phyloP scores from a whole-genome alignment of 2,113 vertebrate genomes.

The Dasyornis broadbenti region DNA sequence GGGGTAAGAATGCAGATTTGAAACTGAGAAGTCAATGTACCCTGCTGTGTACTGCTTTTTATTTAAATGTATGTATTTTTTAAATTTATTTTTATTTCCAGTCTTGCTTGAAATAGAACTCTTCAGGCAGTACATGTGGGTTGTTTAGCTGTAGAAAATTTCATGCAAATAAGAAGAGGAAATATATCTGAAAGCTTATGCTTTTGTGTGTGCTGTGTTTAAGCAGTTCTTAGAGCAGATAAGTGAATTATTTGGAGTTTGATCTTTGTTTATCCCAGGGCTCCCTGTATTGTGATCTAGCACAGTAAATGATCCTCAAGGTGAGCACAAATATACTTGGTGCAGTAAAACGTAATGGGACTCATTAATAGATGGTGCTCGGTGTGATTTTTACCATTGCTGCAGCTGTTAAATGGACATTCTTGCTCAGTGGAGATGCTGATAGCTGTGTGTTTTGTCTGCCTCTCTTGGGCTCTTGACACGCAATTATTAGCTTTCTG shows the following conservation, averaged over 20 bases:
- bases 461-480: neutral
- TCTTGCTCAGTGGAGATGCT: neutral
- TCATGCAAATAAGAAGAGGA: neutral
- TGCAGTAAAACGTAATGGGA: neutral
- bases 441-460: neutral
- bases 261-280: neutral
- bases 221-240: neutral
- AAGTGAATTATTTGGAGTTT: neutral
- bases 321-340: neutral
- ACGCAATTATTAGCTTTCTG: neutral
- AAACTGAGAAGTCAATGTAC: neutral
- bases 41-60: neutral
- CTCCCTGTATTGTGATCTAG: neutral
- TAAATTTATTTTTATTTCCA: neutral
- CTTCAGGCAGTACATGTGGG: neutral
- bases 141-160: neutral
- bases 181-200: neutral
- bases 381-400: neutral
- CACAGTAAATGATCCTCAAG: neutral
- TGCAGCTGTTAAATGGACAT: neutral
- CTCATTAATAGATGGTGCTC: neutral
- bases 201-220: neutral
- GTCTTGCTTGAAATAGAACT: conserved; percentile 1
- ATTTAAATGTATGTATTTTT: neutral
- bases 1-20: neutral